These are phyloP conservation scores for Pyrochroa serraticornis DNA, from an alignment of 2,888 invertebrate species.

Conservation along the genomic window DNA sequence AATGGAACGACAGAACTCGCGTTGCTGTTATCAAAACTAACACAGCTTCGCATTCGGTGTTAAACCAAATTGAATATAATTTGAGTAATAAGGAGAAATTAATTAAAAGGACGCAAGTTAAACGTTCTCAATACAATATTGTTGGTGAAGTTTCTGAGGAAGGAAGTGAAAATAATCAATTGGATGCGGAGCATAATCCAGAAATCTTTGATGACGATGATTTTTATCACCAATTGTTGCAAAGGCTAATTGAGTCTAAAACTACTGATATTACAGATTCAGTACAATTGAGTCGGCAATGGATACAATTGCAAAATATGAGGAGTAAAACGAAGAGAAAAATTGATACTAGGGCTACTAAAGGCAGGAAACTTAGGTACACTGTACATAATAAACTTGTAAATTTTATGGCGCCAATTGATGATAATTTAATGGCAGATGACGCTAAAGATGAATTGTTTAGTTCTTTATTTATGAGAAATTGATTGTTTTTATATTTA, in stretches of 20 bases:
- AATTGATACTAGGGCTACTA: slow-evolving; percentile 92
- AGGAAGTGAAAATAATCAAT: slow-evolving; percentile 49
- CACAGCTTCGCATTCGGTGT: too few relatives aligned
- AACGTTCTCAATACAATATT: too few relatives aligned
- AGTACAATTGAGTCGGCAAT: slow-evolving; percentile 84
- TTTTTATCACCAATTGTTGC: slow-evolving; percentile 91
- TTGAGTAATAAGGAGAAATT: slow-evolving; percentile 63
- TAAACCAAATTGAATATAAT: too few relatives aligned
- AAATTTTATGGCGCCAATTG: slow-evolving; percentile 87
- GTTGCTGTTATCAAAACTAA: slow-evolving; percentile 59
- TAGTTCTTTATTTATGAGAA: slow-evolving; percentile 79
- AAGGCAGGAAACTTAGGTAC: slow-evolving; percentile 89
- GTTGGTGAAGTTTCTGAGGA: slow-evolving; percentile 53
- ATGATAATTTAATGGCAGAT: slow-evolving; percentile 73
- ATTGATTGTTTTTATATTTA: slow-evolving; percentile 30
- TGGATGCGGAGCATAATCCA: slow-evolving; percentile 66
- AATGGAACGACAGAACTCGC: slow-evolving; percentile 79
- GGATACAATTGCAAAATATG: slow-evolving; percentile 90
- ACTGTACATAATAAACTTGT: slow-evolving; percentile 84
- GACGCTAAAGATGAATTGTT: slow-evolving; percentile 81
- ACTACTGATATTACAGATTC: slow-evolving; percentile 84
- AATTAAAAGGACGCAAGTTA: slow-evolving; percentile 75
- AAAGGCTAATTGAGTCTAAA: slow-evolving; percentile 92
- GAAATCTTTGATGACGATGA: slow-evolving; percentile 97
- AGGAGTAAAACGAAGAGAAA: slow-evolving; percentile 90